Percentiles rank a stretch among this genome's conserved stretches.
Conservation (phyloP, 2,797 vertebrate genomes). For the Neostethus bicornis region DNA sequence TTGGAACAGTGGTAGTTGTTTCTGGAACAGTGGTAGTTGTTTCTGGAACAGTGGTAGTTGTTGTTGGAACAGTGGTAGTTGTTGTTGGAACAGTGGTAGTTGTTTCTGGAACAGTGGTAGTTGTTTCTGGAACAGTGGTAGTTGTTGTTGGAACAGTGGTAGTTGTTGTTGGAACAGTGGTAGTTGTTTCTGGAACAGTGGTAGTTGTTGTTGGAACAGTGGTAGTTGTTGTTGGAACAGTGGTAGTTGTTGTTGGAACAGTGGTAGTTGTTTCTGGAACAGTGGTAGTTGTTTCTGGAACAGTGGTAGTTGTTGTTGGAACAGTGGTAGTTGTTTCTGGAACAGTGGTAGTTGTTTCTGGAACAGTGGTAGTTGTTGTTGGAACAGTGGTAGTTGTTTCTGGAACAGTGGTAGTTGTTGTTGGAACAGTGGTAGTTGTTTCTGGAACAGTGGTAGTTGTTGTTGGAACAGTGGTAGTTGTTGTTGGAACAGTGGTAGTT, state of each 20-base stretch:
- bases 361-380: no score
- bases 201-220: not conserved
- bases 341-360: no score
- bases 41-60: not conserved
- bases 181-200: rapidly evolving
- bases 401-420: rapidly evolving
- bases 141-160: not conserved
- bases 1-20: not conserved
- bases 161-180: not conserved
- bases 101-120: rapidly evolving
- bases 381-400: no score
- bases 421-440: not conserved
- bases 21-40: rapidly evolving
- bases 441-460: rapidly evolving
- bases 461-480: not conserved
- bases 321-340: no score
- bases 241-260: not conserved
- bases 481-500: not conserved
- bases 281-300: no score
- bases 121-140: rapidly evolving
- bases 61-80: not conserved
- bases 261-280: no score
- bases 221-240: rapidly evolving
- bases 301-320: no score
- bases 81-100: not conserved